phyloP scores from a whole-genome alignment of 1,140 invertebrate genomes.

The Ostrea denselamellosa region DNA sequence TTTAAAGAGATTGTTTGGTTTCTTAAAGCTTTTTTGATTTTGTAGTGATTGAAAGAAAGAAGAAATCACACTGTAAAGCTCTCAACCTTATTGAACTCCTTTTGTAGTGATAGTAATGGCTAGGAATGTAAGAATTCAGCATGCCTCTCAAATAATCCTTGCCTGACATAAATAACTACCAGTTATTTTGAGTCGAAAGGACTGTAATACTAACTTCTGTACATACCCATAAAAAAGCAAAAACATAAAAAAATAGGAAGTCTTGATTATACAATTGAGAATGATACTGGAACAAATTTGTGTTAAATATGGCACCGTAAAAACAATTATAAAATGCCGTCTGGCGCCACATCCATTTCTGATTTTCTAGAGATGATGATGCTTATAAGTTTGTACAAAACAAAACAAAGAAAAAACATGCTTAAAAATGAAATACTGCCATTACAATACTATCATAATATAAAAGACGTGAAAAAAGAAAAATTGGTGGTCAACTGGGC shows the following conservation, averaged over 20 bases:
- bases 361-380: background rate
- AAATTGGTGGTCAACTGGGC: constrained; percentile 23
- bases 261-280: background rate
- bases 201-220: too few relatives aligned
- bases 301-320: constrained; percentile 2
- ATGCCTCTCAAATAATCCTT: background rate
- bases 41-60: background rate
- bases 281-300: too few relatives aligned
- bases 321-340: background rate
- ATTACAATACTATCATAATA: background rate
- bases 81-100: background rate
- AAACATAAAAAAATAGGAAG: background rate
- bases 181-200: background rate
- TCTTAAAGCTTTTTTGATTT: constrained; percentile 14
- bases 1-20: background rate
- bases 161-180: background rate
- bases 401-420: background rate
- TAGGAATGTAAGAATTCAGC: constrained; percentile 4
- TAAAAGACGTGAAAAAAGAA: background rate
- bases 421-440: constrained; percentile 17
- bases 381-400: background rate
- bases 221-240: background rate
- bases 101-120: background rate
- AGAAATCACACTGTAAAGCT: background rate
- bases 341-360: background rate